Conservation (phyloP, 2,113 vertebrate genomes). For the Epinephelus fuscoguttatus region DNA sequence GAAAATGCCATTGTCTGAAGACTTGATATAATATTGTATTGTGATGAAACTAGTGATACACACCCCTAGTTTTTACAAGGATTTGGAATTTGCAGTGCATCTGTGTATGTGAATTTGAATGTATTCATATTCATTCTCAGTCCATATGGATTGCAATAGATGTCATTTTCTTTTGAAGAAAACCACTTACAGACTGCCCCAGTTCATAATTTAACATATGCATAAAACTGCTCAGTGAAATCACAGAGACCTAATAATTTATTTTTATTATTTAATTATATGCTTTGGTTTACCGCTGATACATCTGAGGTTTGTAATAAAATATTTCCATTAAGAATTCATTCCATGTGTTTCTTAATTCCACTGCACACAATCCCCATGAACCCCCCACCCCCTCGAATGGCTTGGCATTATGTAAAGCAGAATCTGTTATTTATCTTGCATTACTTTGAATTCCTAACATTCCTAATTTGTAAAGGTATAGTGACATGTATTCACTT, state of each 20-base stretch:
- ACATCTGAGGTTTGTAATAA: slow-evolving; percentile 37
- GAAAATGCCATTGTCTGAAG: too few species aligned
- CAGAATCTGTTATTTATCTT: slow-evolving; percentile 38
- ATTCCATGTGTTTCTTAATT: slow-evolving; percentile 25
- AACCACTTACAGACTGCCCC: slow-evolving; percentile 33
- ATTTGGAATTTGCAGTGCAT: background rate
- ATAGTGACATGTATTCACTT: slow-evolving; percentile 59
- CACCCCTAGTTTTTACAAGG: too few species aligned
- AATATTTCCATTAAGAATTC: slow-evolving; percentile 55
- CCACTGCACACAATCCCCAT: slow-evolving; percentile 26
- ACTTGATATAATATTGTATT: too few species aligned
- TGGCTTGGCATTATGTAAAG: slow-evolving; percentile 35
- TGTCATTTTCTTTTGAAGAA: slow-evolving; percentile 38
- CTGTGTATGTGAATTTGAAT: slow-evolving; percentile 23
- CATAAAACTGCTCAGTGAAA: slow-evolving; percentile 29
- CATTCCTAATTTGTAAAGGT: slow-evolving; percentile 31
- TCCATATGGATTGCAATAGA: slow-evolving; percentile 47
- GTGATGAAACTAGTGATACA: too few species aligned
- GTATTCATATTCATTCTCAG: slow-evolving; percentile 43
- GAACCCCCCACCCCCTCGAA: background rate
- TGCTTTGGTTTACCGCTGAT: slow-evolving; percentile 56
- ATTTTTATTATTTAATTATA: slow-evolving; percentile 57
- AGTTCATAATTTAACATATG: slow-evolving; percentile 43
- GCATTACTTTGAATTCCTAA: slow-evolving; percentile 51
- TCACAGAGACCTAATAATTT: slow-evolving; percentile 53